Evolutionary conservation across 2,888 invertebrate genomes (phyloP), one percentile per base, ranked within the genome.

Genomic region (Imbricaverruca yamaguchii): DNA sequence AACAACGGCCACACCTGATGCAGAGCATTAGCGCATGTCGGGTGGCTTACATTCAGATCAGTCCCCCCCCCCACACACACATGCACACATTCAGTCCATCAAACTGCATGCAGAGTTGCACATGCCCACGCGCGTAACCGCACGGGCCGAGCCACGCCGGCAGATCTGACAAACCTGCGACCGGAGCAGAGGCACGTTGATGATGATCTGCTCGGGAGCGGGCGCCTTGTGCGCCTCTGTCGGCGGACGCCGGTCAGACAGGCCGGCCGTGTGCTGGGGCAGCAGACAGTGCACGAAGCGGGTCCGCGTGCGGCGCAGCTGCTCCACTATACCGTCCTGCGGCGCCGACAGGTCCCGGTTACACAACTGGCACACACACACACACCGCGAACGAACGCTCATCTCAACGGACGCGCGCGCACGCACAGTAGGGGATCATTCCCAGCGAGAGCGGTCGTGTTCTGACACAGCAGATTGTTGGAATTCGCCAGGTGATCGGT

Each of bases 301-400:
- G 80, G 95, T 88, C 86, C 93, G 92, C 61, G 96, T 95, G 83
- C 97, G 91, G 10, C 96, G 90, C 82, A 98, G 86, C 3, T 95
- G 95, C 87, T 97, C 97, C 82, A 97, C 92, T 11, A 98, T 90
- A 63, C 96, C 95, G 87, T 98, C 98, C 93, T 93, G 87, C 88
- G 88, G 84, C 83, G 83, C 84, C 82, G 69, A 59, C 78, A 65
- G 53, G 39, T 39, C 39, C 39, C 39, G 39, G 39, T 39, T 39
- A 39, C 39, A 39, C 39, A 39, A 39, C 39, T 39, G 2, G 39
- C 39, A 39, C 39, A n/a, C 77, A 55, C 21, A 11, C 25, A n/a
- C 77, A 55, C 21, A 11, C 25, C 69, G 15, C 69, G 12, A n/a
- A 8, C 25, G 6, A 23, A 9, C 25, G 6, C 25, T 12, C 69